Conservation (phyloP, 1,140 invertebrate species). For the Drosophila lacertosa region DNA sequence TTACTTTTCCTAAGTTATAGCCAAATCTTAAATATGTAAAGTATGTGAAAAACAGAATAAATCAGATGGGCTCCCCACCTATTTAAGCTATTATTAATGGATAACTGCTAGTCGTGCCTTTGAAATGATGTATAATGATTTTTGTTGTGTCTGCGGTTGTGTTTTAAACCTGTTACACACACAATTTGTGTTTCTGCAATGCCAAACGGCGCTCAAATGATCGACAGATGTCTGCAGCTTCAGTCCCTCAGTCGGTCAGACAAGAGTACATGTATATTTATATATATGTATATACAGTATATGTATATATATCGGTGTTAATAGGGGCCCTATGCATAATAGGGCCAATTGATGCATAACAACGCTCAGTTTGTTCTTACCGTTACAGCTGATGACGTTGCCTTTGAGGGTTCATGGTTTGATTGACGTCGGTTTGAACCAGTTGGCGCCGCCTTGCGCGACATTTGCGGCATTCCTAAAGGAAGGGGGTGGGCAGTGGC, state of each 20-base stretch:
- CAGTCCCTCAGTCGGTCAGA: conserved; percentile 5
- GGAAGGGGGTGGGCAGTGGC: background rate
- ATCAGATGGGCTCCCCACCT: too few species aligned
- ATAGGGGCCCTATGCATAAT: conserved; percentile 18
- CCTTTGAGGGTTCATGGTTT: conserved; percentile 45
- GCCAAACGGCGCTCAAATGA: background rate
- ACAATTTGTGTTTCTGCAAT: conserved; percentile 3
- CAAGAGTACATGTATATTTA: background rate
- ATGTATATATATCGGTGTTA: background rate
- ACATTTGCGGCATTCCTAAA: background rate
- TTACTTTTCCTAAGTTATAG: background rate
- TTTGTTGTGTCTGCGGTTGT: background rate
- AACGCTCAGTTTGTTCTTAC: background rate
- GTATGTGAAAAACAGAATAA: too few species aligned
- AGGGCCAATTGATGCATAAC: conserved; percentile 32
- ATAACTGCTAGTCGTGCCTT: background rate
- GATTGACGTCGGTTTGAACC: conserved; percentile 66
- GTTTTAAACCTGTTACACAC: conserved; percentile 23
- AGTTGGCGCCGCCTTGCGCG: conserved; percentile 37
- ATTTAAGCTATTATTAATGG: background rate
- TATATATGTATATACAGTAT: background rate
- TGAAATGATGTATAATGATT: background rate
- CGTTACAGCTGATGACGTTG: conserved; percentile 37
- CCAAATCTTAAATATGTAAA: too few species aligned
- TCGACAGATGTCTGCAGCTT: background rate